Conservation (phyloP, 2,113 vertebrate genomes). For the Syngnathoides biaculeatus region DNA sequence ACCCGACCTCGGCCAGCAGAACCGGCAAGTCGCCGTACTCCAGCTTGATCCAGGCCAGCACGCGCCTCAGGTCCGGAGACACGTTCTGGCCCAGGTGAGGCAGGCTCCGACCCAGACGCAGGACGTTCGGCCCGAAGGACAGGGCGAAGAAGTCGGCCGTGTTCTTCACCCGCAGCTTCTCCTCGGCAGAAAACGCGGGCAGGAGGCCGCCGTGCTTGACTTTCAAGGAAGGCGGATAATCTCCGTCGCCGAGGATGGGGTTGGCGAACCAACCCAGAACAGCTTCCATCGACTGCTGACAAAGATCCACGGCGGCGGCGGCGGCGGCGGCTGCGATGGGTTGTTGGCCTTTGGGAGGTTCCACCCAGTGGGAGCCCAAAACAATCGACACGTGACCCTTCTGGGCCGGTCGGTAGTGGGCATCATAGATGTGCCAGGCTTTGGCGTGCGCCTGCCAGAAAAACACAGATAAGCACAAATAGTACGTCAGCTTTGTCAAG, state of each 20-base stretch:
- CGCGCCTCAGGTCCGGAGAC: slow-evolving; percentile 79
- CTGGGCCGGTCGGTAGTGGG: slow-evolving; percentile 78
- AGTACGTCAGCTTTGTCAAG: too few relatives aligned
- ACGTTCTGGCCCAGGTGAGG: slow-evolving; percentile 77
- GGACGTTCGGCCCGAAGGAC: slow-evolving; percentile 91
- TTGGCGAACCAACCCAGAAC: slow-evolving; percentile 92
- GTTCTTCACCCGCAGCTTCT: slow-evolving; percentile 77
- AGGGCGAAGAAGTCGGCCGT: slow-evolving; percentile 94
- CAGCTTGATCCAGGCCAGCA: slow-evolving; percentile 86
- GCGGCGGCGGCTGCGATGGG: slow-evolving; percentile 56
- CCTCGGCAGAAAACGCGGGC: slow-evolving; percentile 77
- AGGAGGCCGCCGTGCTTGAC: slow-evolving; percentile 58
- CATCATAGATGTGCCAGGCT: slow-evolving; percentile 87
- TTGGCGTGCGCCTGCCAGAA: slow-evolving; percentile 84
- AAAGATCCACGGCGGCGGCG: slow-evolving; percentile 68
- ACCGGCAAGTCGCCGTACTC: slow-evolving; percentile 83
- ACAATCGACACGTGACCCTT: slow-evolving; percentile 86
- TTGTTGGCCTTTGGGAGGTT: slow-evolving; percentile 76
- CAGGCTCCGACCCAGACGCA: slow-evolving; percentile 73
- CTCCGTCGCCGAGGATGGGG: slow-evolving; percentile 84
- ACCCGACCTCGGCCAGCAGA: slow-evolving; percentile 88
- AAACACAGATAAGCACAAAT: too few relatives aligned
- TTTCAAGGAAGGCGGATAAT: slow-evolving; percentile 84
- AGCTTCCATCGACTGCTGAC: slow-evolving; percentile 84
- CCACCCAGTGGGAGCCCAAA: slow-evolving; percentile 91